A percentile compares a stretch with the other conserved stretches of the same genome.
Evolutionary conservation across 2,888 invertebrate genomes (phyloP).

Genomic region (Tuta absoluta): DNA sequence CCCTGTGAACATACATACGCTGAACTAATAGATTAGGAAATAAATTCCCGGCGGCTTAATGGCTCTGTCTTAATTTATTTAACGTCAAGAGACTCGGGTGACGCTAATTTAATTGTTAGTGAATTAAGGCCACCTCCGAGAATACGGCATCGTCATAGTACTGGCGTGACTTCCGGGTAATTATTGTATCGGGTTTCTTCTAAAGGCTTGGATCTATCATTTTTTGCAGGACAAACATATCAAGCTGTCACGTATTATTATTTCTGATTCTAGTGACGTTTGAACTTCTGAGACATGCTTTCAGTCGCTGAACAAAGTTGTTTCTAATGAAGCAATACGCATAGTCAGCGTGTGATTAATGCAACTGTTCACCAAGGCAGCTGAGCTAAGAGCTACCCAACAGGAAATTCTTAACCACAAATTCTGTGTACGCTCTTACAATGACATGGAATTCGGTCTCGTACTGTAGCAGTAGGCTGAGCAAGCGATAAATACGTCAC

Average conservation of each 20-base stretch:
- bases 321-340: too few relatives aligned
- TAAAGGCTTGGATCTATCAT: background rate
- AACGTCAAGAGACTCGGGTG: slow-evolving; percentile 63
- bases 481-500: slow-evolving; percentile 65
- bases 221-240: background rate
- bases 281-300: background rate
- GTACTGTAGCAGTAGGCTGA: slow-evolving; percentile 39
- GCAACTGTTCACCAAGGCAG: background rate
- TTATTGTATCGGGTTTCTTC: background rate
- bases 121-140: slow-evolving; percentile 66
- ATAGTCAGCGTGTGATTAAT: too few relatives aligned
- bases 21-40: slow-evolving; percentile 59
- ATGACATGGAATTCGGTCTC: slow-evolving; percentile 6
- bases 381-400: background rate
- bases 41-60: slow-evolving; percentile 62
- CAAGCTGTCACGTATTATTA: too few relatives aligned
- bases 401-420: background rate
- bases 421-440: background rate
- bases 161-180: background rate
- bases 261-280: too few relatives aligned
- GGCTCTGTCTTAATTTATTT: slow-evolving; percentile 67
- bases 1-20: slow-evolving; percentile 37
- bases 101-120: slow-evolving; percentile 70
- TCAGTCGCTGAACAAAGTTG: too few relatives aligned
- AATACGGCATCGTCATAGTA: slow-evolving; percentile 44